These are phyloP conservation scores for Branchinecta lindahli DNA, from an alignment of 1,140 invertebrate species.

Conservation along the genomic window DNA sequence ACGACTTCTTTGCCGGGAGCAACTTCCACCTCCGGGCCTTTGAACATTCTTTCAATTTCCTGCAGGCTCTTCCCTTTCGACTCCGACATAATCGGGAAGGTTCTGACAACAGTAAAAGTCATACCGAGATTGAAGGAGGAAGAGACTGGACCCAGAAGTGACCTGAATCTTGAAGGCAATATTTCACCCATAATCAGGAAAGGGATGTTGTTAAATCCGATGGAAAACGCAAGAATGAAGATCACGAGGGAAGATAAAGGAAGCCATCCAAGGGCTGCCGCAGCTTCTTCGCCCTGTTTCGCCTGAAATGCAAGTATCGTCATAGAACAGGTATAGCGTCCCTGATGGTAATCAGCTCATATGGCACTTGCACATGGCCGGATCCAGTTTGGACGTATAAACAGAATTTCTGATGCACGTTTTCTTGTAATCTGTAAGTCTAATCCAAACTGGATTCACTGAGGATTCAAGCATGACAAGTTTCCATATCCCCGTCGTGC, in stretches of 20 bases:
- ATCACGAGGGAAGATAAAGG: constrained; percentile 63
- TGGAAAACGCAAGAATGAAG: constrained; percentile 72
- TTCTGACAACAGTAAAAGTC: constrained; percentile 37
- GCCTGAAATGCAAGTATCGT: no score
- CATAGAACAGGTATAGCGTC: no score
- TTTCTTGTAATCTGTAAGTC: no score
- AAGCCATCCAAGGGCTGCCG: constrained; percentile 50
- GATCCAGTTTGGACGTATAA: no score
- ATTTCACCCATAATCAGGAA: constrained; percentile 38
- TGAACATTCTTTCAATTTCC: constrained; percentile 48
- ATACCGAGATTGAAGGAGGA: constrained; percentile 32
- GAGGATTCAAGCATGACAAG: no score
- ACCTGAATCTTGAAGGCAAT: constrained; percentile 32
- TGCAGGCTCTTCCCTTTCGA: constrained; percentile 49
- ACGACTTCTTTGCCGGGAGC: background rate
- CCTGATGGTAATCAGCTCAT: no score
- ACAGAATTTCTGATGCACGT: no score
- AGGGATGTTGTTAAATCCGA: constrained; percentile 49
- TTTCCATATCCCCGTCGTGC: no score
- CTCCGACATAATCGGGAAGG: constrained; percentile 43
- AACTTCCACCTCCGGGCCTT: background rate
- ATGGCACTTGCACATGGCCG: no score
- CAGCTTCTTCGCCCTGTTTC: constrained; percentile 26
- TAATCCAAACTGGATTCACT: no score
- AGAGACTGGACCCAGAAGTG: constrained; percentile 32